These are phyloP conservation scores for Myotis planiceps DNA, from an alignment of 2,797 vertebrate genomes.

Conservation along the genomic window DNA sequence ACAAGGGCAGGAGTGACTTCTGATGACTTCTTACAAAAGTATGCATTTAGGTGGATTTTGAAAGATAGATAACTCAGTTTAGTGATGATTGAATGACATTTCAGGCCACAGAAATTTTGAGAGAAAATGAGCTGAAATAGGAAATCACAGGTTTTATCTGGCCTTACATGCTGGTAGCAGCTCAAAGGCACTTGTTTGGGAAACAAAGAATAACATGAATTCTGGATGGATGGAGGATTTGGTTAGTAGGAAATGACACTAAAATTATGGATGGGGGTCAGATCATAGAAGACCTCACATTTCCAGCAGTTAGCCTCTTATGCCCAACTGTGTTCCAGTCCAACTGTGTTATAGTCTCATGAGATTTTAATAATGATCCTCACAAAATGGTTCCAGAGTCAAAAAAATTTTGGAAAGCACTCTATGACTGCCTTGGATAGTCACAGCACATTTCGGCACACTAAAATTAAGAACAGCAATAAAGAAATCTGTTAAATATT, in stretches of 20 bases:
- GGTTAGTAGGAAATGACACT: not conserved
- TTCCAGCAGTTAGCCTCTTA: not conserved
- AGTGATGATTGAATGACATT: not conserved
- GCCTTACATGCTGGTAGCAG: not conserved
- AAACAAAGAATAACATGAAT: not conserved
- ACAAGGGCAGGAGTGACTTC: not conserved
- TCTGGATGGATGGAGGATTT: not conserved
- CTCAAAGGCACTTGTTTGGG: not conserved
- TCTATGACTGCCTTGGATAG: not conserved
- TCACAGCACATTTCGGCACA: not conserved
- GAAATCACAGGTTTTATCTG: not conserved
- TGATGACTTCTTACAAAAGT: not conserved
- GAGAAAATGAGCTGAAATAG: not conserved
- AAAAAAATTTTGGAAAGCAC: not conserved
- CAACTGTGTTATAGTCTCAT: not conserved
- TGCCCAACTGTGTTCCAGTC: not conserved
- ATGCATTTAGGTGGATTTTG: not conserved
- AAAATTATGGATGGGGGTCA: not conserved
- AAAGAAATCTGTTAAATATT: not conserved
- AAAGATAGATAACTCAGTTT: not conserved
- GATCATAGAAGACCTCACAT: not conserved
- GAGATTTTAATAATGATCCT: not conserved
- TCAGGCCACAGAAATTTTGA: not conserved
- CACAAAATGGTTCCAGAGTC: not conserved
- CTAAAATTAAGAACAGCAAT: not conserved